Evolutionary conservation across 2,113 vertebrate species (phyloP).

Genomic region (Zingel zingel): DNA sequence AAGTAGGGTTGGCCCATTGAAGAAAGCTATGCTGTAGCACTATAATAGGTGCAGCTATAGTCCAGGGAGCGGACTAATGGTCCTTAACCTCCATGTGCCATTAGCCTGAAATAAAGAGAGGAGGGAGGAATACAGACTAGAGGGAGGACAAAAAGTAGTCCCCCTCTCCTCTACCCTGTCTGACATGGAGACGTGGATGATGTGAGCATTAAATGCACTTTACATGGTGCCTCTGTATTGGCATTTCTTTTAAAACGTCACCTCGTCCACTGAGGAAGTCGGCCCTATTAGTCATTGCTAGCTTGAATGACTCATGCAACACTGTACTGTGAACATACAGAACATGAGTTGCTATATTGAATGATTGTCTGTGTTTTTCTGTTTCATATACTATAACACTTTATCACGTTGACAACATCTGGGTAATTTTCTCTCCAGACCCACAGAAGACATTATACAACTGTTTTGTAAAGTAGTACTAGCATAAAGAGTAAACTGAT

Average conservation of each 20-base stretch:
- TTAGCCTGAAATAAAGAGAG: slow-evolving; percentile 82
- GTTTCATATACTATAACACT: not conserved
- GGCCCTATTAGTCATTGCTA: not conserved
- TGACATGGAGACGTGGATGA: slow-evolving; percentile 49
- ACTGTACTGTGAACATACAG: not conserved
- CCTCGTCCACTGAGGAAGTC: not conserved
- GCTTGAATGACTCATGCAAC: not conserved
- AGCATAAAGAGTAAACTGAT: not conserved
- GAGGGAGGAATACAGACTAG: slow-evolving; percentile 66
- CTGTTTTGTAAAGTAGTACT: too few relatives aligned
- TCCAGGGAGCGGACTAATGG: slow-evolving; percentile 82
- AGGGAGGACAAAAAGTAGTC: slow-evolving; percentile 53
- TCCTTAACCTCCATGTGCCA: slow-evolving; percentile 81
- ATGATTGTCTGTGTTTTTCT: not conserved
- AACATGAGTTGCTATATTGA: not conserved
- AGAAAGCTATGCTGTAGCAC: slow-evolving; percentile 73
- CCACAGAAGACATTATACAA: too few relatives aligned
- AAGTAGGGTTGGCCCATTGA: slow-evolving; percentile 78
- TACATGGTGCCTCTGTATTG: slow-evolving; percentile 12
- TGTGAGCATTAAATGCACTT: slow-evolving; percentile 61
- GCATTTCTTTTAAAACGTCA: slow-evolving; percentile 41
- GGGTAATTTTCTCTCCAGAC: too few relatives aligned
- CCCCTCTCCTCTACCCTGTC: slow-evolving; percentile 19
- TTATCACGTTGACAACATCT: too few relatives aligned
- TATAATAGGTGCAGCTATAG: slow-evolving; percentile 83